These are phyloP conservation scores for Ceriagrion tenellum DNA, from an alignment of 2,888 invertebrate species.

Conservation along the genomic window DNA sequence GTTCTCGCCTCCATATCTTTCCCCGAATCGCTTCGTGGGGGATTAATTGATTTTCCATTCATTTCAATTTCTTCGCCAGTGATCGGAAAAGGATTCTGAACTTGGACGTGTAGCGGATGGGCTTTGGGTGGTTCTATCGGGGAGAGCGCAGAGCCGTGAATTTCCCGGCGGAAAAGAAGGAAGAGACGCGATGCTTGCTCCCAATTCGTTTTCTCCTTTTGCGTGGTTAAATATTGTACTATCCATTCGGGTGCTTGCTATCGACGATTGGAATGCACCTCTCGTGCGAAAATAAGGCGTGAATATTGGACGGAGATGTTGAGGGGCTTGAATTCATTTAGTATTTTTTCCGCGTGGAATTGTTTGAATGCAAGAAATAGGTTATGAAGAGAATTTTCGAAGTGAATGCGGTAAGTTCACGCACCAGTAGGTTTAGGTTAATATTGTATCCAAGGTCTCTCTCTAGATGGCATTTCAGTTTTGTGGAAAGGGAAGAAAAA, in stretches of 20 bases:
- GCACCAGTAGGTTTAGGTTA: too few relatives aligned
- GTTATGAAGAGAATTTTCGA: too few relatives aligned
- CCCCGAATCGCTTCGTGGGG: not conserved
- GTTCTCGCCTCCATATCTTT: not conserved
- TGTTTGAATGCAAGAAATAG: not conserved
- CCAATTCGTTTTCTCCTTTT: too few relatives aligned
- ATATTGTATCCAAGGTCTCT: too few relatives aligned
- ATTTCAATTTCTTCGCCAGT: not conserved
- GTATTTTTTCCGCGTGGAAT: not conserved
- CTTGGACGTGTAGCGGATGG: not conserved
- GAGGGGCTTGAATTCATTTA: not conserved
- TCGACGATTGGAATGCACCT: not conserved
- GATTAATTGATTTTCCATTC: conserved; percentile 10
- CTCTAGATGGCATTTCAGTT: too few relatives aligned
- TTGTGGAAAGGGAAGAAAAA: too few relatives aligned
- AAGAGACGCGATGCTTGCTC: too few relatives aligned
- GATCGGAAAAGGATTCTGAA: not conserved
- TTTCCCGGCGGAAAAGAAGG: not conserved
- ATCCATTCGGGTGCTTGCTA: too few relatives aligned
- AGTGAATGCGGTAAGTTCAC: too few relatives aligned
- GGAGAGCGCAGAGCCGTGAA: not conserved
- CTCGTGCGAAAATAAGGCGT: not conserved
- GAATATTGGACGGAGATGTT: not conserved
- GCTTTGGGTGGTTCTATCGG: not conserved
- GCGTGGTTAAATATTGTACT: too few relatives aligned